Evolutionary conservation across 2,797 vertebrate species (phyloP), one percentile per base, ranked within the genome.

Genomic region (Cossypha polioptera): DNA sequence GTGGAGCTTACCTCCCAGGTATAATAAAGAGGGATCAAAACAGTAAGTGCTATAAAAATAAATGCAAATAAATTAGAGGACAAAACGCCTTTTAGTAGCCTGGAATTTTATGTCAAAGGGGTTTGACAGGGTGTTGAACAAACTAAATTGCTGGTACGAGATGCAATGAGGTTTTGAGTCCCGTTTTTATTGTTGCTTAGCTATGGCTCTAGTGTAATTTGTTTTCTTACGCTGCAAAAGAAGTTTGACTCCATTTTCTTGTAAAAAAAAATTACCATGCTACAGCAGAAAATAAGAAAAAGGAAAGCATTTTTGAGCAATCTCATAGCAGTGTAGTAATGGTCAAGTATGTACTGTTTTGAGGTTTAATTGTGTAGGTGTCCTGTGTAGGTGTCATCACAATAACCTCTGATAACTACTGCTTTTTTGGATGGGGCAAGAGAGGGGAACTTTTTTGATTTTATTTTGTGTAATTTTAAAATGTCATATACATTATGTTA

Each of bases 31-130:
- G 13, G 65, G 43, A 68, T 67, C 53, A 89, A 88, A 96, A 29
- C 68, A 71, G 22, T 75, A 92, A 92, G 35, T 71, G 43, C 26
- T 80, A 51, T 65, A 66, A 85, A 77, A 78, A 78, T 77, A 95
- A 95, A 94, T 6, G n/a, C 58, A 96, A 94, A 69, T 72, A 74
- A 92, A 72, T 81, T 88, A 78, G 75, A 85, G 72, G 53, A 90
- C 69, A 84, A 77, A 31, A 3, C 26, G 33, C 48, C 61, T 82
- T 33, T 86, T 80, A 89, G 62, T 75, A 43, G 19, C 62, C 82
- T 96, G 79, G 80, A 96, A 82, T 93, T 97, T 95, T 87, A 65
- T 47, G 79, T 93, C 94, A 96, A 92, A 95, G 90, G 65, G 40
- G 19, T 92, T 95, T 96, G 71, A 54, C 63, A 94, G 57, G 21